Conservation (phyloP, 2,113 vertebrate species). For the Bothrops jararaca region DNA sequence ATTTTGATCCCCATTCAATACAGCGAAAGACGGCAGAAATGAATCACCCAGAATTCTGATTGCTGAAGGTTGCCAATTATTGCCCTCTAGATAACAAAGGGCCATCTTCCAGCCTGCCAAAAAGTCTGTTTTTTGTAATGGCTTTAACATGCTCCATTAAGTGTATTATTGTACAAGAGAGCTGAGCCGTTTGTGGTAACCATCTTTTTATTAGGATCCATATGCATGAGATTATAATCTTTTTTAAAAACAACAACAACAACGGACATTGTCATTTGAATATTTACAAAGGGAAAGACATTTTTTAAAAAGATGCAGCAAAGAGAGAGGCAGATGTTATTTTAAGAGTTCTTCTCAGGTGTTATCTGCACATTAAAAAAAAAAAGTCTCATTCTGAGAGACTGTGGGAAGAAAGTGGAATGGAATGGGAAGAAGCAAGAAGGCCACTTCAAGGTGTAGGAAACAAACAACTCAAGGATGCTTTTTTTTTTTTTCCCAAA, state of each 20-base stretch:
- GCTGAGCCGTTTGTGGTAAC: neutral
- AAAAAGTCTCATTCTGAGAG: neutral
- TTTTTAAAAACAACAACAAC: neutral
- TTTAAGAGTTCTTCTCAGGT: slow-evolving; percentile 35
- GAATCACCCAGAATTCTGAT: neutral
- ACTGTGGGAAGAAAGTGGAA: neutral
- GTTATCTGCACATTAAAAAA: slow-evolving; percentile 28
- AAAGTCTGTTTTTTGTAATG: neutral
- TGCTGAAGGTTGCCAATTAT: neutral
- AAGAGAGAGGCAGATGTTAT: slow-evolving; percentile 28
- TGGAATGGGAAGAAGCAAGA: neutral
- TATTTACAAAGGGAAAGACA: slow-evolving; percentile 22
- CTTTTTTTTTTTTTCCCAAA: neutral
- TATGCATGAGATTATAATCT: neutral
- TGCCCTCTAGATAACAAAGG: neutral
- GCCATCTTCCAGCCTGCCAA: neutral
- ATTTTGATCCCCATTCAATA: neutral
- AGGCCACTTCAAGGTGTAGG: neutral
- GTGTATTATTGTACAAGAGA: slow-evolving; percentile 13
- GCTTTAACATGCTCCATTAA: neutral
- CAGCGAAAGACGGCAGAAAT: neutral
- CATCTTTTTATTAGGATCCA: slow-evolving; percentile 18
- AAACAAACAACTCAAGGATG: neutral
- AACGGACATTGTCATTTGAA: neutral
- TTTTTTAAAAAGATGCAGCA: neutral